A percentile compares a stretch with the other conserved stretches of the same genome.
Conservation (phyloP, 2,888 invertebrate genomes). For the Synergus japonicus region DNA sequence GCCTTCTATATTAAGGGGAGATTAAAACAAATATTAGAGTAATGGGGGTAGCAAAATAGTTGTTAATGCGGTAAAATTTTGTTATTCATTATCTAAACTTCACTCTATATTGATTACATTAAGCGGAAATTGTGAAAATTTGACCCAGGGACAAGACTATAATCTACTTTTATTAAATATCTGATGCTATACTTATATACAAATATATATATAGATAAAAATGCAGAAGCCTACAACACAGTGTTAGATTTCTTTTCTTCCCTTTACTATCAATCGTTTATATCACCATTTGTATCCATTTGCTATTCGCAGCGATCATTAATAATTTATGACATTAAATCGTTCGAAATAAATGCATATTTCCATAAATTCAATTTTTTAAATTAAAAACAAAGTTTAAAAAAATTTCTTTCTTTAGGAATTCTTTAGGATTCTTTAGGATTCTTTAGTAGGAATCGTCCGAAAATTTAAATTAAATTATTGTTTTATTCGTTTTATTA, state of each 20-base stretch:
- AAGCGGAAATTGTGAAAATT: constrained; percentile 11
- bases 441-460: too few species aligned
- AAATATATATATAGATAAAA: background rate
- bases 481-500: too few species aligned
- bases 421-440: too few species aligned
- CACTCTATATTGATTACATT: background rate
- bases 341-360: background rate
- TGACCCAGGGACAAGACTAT: constrained; percentile 16
- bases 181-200: background rate
- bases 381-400: too few species aligned
- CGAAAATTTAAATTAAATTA: too few species aligned
- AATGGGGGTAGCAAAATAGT: background rate
- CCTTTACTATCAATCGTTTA: background rate
- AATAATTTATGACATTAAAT: background rate
- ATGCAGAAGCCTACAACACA: background rate
- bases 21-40: background rate
- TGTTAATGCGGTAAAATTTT: background rate
- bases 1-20: background rate
- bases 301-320: background rate
- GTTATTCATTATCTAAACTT: background rate
- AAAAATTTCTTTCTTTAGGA: too few species aligned
- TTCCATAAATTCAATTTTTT: too few species aligned
- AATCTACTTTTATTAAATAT: background rate
- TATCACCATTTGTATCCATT: background rate
- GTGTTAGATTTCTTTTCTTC: background rate